Percentiles rank a stretch among this genome's conserved stretches.
Conservation (phyloP, 2,888 invertebrate species). For the Caenorhabditis sp. region DNA sequence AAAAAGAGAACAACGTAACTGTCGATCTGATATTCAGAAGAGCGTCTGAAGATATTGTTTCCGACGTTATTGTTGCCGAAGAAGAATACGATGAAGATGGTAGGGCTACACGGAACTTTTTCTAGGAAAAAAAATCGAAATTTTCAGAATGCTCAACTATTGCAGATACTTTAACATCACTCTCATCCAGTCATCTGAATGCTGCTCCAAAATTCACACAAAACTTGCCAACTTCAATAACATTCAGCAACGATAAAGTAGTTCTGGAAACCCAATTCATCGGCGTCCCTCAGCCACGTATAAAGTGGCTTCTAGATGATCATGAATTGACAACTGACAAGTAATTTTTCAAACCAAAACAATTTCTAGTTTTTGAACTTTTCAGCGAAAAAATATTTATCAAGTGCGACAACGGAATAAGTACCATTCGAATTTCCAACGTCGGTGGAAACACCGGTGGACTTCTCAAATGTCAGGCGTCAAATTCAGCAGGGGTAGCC, state of each 20-base stretch:
- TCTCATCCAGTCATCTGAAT: conserved; percentile 53
- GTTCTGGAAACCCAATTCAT: conserved; percentile 42
- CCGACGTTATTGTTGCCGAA: conserved; percentile 49
- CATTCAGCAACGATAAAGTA: conserved; percentile 37
- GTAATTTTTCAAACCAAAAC: conserved; percentile 7
- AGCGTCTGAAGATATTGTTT: conserved; percentile 32
- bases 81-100: conserved; percentile 51
- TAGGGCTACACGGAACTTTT: not conserved
- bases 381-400: conserved; percentile 44
- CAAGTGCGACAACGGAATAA: conserved; percentile 55
- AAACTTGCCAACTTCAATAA: conserved; percentile 16
- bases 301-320: conserved; percentile 54
- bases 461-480: conserved; percentile 41
- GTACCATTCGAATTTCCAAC: conserved; percentile 34
- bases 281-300: conserved; percentile 59
- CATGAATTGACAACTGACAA: conserved; percentile 40
- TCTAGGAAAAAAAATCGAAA: not conserved
- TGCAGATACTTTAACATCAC: conserved; percentile 56
- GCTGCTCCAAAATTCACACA: conserved; percentile 53
- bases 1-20: not conserved
- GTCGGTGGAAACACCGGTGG: conserved; percentile 37
- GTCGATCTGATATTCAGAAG: conserved; percentile 3
- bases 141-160: conserved; percentile 58
- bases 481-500: conserved; percentile 47
- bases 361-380: not conserved